phyloP scores from a whole-genome alignment of 2,113 vertebrate species.

The Hippocampus zosterae region DNA sequence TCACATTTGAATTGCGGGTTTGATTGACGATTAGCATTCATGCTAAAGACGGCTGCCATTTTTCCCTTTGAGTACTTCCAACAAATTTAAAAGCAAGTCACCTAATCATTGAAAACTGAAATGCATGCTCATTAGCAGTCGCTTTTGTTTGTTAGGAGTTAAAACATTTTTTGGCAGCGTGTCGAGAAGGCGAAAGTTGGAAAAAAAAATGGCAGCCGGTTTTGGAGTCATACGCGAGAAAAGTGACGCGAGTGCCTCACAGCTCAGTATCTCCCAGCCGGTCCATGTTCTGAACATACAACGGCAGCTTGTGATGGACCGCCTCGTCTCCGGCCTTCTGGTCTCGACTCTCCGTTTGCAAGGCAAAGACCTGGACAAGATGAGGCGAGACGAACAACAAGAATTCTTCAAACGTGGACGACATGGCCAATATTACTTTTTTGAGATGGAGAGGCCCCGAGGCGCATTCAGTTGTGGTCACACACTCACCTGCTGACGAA shows the following conservation, averaged over 20 bases:
- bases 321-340: constrained; percentile 71
- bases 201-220: constrained; percentile 27
- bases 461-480: neutral
- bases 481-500: constrained; percentile 81
- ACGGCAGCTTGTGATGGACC: constrained; percentile 85
- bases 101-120: neutral
- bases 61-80: neutral
- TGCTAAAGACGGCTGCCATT: constrained; percentile 23
- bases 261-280: constrained; percentile 93
- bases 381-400: neutral
- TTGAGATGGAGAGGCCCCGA: too few species aligned
- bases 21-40: neutral
- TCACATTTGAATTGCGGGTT: neutral
- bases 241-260: constrained; percentile 72
- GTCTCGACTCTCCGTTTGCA: constrained; percentile 81
- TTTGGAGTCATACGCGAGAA: constrained; percentile 23
- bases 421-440: too few species aligned
- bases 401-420: neutral
- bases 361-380: constrained; percentile 80
- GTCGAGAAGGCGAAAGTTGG: neutral
- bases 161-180: neutral
- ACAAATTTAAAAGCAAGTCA: neutral
- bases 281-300: constrained; percentile 94
- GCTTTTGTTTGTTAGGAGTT: neutral
- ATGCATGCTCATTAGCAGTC: neutral